Evolutionary conservation across 2,113 vertebrate genomes (phyloP).

Genomic region (Oryctolagus cuniculus): mOryCun1.1 NC_091442.1:1678001-1678500

Average conservation of each 20-base stretch:
- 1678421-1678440: not conserved
- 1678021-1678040: not conserved
- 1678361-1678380: conserved; percentile 16
- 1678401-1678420: not conserved
- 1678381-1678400: not conserved
- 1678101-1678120: not conserved
- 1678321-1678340: not conserved
- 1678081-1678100: not conserved
- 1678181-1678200: conserved; percentile 59
- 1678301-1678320: not conserved
- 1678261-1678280: conserved; percentile 12
- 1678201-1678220: conserved; percentile 36
- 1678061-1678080: not conserved
- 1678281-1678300: not conserved
- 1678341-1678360: not conserved
- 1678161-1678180: conserved; percentile 15
- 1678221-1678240: conserved; percentile 54
- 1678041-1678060: not conserved
- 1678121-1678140: not conserved
- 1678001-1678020: not conserved
- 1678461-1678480: conserved; percentile 80
- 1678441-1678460: not conserved
- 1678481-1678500: conserved; percentile 79
- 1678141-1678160: not conserved
- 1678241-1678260: conserved; percentile 38